These are phyloP conservation scores for Chamaea fasciata DNA, from an alignment of 2,113 vertebrate genomes.

Conservation along the genomic window DNA sequence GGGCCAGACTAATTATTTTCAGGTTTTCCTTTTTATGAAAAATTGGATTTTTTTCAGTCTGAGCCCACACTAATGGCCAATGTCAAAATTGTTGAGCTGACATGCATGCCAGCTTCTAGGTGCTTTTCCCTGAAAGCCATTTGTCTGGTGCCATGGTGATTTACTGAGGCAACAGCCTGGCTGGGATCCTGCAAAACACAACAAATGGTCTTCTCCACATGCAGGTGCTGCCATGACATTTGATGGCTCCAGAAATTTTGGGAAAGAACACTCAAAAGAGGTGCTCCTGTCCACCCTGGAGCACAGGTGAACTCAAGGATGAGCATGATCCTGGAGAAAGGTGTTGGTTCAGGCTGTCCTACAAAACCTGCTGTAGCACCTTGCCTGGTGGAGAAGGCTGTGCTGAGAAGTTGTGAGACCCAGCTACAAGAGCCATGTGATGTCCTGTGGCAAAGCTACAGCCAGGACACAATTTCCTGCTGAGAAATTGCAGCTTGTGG, in stretches of 20 bases:
- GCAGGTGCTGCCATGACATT: not conserved
- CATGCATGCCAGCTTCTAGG: not conserved
- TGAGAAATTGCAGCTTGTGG: not conserved
- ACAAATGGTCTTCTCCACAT: not conserved
- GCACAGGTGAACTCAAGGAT: not conserved
- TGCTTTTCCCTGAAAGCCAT: not conserved
- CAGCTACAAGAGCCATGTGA: fast-evolving
- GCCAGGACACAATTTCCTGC: not conserved
- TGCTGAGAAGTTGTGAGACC: not conserved
- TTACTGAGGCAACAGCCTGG: not conserved
- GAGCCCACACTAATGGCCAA: not conserved
- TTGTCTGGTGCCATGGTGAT: constrained; percentile 17
- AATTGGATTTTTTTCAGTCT: not conserved
- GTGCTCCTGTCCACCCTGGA: not conserved
- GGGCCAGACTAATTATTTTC: not conserved
- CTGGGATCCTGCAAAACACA: not conserved
- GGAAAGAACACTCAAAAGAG: not conserved
- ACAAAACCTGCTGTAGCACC: not conserved
- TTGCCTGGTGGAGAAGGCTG: not conserved
- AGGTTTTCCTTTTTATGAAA: not conserved
- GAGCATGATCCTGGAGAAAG: not conserved
- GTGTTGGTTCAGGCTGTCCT: not conserved
- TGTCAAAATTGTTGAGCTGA: not conserved
- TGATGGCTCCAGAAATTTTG: not conserved
- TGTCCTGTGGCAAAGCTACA: not conserved